These are phyloP conservation scores for Galemys pyrenaicus DNA, from an alignment of 2,113 vertebrate genomes.

Conservation along the genomic window DNA sequence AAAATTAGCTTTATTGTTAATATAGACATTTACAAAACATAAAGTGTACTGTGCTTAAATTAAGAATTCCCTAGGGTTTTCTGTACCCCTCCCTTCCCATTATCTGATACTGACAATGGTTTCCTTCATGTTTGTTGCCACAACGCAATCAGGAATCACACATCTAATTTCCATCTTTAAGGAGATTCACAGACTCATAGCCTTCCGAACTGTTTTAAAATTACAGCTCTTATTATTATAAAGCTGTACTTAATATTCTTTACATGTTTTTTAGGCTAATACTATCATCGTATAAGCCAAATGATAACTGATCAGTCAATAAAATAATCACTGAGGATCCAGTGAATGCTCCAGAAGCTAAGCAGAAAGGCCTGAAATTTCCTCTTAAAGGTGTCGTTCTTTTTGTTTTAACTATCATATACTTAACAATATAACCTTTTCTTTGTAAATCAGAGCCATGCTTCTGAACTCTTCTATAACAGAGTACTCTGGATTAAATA, in stretches of 20 bases:
- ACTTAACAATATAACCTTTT: slow-evolving; percentile 6
- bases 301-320: background rate
- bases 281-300: background rate
- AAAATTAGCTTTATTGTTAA: slow-evolving; percentile 63
- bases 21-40: slow-evolving; percentile 38
- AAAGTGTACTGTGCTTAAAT: slow-evolving; percentile 37
- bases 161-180: background rate
- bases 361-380: background rate
- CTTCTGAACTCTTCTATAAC: background rate
- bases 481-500: background rate
- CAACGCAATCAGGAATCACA: background rate
- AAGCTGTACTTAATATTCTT: background rate
- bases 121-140: background rate
- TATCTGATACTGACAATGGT: background rate
- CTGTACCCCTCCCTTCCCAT: background rate
- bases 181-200: slow-evolving; percentile 2
- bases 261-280: background rate
- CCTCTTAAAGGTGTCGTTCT: slow-evolving; percentile 28
- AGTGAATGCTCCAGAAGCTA: background rate
- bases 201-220: slow-evolving; percentile 1
- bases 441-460: background rate
- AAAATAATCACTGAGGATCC: background rate
- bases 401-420: background rate
- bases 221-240: background rate
- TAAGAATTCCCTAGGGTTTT: background rate